These are phyloP conservation scores for Pissodes strobi DNA, from an alignment of 1,140 invertebrate genomes.

Conservation along the genomic window DNA sequence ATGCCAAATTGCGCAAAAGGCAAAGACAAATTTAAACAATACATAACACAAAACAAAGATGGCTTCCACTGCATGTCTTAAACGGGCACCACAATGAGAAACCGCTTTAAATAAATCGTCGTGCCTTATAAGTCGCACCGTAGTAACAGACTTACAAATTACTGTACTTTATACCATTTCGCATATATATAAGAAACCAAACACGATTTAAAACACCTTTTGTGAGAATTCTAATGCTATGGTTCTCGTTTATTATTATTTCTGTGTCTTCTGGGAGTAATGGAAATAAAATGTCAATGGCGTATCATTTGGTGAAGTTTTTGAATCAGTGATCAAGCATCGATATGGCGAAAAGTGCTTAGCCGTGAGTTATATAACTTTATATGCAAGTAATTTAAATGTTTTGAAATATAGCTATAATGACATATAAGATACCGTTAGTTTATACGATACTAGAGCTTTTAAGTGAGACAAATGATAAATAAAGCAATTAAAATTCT, in stretches of 20 bases:
- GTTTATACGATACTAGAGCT: too few relatives aligned
- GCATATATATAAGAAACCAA: background rate
- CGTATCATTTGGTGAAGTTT: too few relatives aligned
- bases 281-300: too few relatives aligned
- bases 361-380: too few relatives aligned
- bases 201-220: background rate
- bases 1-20: too few relatives aligned
- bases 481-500: too few relatives aligned
- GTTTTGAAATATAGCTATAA: too few relatives aligned
- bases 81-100: conserved; percentile 12
- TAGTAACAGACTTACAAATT: conserved; percentile 27
- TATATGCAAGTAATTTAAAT: too few relatives aligned
- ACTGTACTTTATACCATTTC: conserved; percentile 12
- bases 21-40: conserved; percentile 22
- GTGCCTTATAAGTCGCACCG: conserved; percentile 25
- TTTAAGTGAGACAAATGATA: too few relatives aligned
- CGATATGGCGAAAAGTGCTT: too few relatives aligned
- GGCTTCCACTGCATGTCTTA: conserved; percentile 20
- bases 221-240: conserved; percentile 1
- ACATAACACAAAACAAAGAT: conserved; percentile 16
- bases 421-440: too few relatives aligned
- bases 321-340: too few relatives aligned
- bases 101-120: conserved; percentile 30
- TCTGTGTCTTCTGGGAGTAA: background rate
- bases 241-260: background rate